A percentile compares a stretch with the other conserved stretches of the same genome.
phyloP scores from a whole-genome alignment of 2,113 vertebrate species.

The Typhlomys cinereus region DNA sequence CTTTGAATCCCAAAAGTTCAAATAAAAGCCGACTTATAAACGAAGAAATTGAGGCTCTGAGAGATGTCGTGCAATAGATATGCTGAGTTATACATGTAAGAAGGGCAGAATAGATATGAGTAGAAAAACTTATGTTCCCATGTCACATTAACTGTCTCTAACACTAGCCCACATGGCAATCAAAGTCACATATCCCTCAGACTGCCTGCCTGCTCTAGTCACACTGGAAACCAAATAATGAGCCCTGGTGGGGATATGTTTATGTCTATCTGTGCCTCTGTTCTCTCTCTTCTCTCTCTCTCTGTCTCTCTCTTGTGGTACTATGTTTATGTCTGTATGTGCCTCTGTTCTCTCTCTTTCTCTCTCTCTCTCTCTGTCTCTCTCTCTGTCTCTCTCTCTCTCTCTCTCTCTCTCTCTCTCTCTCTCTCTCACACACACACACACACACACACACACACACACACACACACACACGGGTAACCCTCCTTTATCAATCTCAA shows the following conservation, averaged over 20 bases:
- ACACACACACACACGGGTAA: not conserved
- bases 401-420: too few relatives aligned
- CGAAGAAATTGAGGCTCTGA: not conserved
- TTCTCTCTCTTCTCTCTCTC: too few relatives aligned
- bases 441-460: too few relatives aligned
- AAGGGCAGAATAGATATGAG: not conserved
- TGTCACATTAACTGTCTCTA: not conserved
- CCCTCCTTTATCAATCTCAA: not conserved
- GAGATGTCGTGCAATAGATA: not conserved
- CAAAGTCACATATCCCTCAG: not conserved
- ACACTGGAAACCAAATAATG: not conserved
- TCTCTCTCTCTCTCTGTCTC: too few relatives aligned
- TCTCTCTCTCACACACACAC: not conserved
- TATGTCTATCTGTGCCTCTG: too few relatives aligned
- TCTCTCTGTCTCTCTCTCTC: too few relatives aligned
- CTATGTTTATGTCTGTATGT: too few relatives aligned
- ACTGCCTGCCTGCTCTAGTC: not conserved
- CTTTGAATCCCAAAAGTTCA: not conserved
- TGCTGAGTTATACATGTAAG: not conserved
- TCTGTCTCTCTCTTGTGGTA: too few relatives aligned
- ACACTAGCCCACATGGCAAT: not conserved
- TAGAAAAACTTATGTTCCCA: not conserved
- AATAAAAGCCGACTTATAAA: not conserved
- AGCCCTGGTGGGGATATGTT: too few relatives aligned
- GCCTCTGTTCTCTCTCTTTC: too few relatives aligned